Percentiles rank a stretch among this genome's conserved stretches.
Evolutionary conservation across 2,113 vertebrate genomes (phyloP).

Genomic region (Cichladusa arquata): DNA sequence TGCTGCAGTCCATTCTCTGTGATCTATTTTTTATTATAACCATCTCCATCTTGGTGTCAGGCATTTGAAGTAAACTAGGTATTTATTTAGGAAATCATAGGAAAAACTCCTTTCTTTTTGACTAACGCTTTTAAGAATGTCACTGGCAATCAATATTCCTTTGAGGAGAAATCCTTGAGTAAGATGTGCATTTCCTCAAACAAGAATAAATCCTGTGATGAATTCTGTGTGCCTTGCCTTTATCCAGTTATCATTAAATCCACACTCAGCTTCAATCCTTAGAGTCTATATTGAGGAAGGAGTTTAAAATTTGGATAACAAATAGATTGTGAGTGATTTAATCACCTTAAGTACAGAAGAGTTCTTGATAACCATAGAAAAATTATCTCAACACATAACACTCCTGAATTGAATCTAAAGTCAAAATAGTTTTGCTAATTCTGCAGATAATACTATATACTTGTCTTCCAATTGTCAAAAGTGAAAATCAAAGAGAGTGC

Average conservation of each 20-base stretch:
- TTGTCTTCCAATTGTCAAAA: background rate
- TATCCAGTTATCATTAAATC: background rate
- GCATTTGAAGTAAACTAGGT: background rate
- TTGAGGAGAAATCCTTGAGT: background rate
- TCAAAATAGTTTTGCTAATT: background rate
- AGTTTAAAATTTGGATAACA: background rate
- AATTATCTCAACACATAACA: background rate
- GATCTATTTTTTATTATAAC: background rate
- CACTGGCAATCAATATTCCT: background rate
- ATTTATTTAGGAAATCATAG: background rate
- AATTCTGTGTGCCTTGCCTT: background rate
- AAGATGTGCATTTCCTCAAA: background rate
- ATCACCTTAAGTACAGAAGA: background rate
- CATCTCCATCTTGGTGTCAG: background rate
- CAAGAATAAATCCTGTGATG: background rate
- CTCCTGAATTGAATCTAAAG: background rate
- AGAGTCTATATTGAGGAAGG: background rate
- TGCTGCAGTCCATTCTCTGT: background rate
- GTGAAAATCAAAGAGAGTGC: conserved; percentile 6
- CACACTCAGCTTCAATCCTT: background rate
- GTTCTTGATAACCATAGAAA: background rate
- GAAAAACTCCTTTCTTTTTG: background rate
- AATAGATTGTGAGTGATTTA: background rate
- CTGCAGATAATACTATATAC: background rate
- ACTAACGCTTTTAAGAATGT: background rate